A percentile compares a stretch with the other conserved stretches of the same genome.
These are phyloP conservation scores for Gopherus evgoodei DNA, from an alignment of 2,113 vertebrate species.

Conservation along the genomic window DNA sequence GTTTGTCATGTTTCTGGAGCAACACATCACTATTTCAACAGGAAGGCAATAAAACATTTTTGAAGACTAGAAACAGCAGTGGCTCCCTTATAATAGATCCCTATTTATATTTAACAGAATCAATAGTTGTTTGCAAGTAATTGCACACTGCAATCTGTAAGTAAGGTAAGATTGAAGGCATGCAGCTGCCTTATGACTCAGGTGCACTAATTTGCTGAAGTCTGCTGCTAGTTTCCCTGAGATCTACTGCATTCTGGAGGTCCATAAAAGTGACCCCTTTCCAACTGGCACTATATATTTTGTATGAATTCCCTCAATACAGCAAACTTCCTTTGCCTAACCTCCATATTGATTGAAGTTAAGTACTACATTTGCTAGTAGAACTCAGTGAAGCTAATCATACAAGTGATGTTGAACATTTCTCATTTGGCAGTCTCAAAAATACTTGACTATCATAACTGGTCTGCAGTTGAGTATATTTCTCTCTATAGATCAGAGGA, in stretches of 20 bases:
- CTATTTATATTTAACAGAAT: constrained; percentile 84
- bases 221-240: constrained; percentile 53
- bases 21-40: constrained; percentile 72
- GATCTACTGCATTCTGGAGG: constrained; percentile 41
- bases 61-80: constrained; percentile 63
- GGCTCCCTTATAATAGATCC: constrained; percentile 70
- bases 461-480: constrained; percentile 56
- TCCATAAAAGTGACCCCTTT: constrained; percentile 34
- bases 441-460: constrained; percentile 77
- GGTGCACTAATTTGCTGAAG: constrained; percentile 58
- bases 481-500: not conserved
- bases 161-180: constrained; percentile 70
- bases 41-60: constrained; percentile 72
- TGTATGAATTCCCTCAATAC: constrained; percentile 67
- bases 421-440: constrained; percentile 69
- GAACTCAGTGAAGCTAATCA: constrained; percentile 79
- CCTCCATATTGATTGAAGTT: constrained; percentile 73
- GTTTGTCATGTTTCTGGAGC: constrained; percentile 63
- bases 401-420: constrained; percentile 62
- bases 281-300: constrained; percentile 52
- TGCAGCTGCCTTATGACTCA: constrained; percentile 40
- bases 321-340: constrained; percentile 68
- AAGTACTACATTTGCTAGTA: constrained; percentile 74
- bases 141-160: constrained; percentile 71
- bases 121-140: constrained; percentile 81